A percentile compares a stretch with the other conserved stretches of the same genome.
These are phyloP conservation scores for Dryobota labecula DNA, from an alignment of 2,888 invertebrate genomes.

Conservation along the genomic window DNA sequence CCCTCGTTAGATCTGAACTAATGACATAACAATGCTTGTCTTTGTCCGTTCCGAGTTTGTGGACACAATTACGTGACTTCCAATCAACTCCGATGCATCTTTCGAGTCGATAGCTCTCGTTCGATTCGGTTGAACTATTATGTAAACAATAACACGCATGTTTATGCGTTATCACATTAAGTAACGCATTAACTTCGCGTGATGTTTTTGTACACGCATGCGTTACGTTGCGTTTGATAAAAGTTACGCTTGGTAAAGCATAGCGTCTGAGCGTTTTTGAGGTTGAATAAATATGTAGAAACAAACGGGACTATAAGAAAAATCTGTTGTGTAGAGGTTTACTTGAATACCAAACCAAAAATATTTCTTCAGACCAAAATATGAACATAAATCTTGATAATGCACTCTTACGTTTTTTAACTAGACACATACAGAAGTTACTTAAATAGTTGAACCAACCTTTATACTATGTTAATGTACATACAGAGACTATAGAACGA, in stretches of 20 bases:
- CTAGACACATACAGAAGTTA: background rate
- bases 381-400: slow-evolving; percentile 13
- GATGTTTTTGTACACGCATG: slow-evolving; percentile 38
- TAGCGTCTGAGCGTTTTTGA: slow-evolving; percentile 8
- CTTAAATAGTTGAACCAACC: slow-evolving; percentile 18
- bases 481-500: too few species aligned
- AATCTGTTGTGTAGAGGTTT: background rate
- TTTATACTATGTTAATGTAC: slow-evolving; percentile 31
- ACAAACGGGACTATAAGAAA: background rate
- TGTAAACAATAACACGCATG: slow-evolving; percentile 53
- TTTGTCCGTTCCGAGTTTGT: slow-evolving; percentile 14
- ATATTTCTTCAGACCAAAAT: background rate
- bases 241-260: slow-evolving; percentile 14
- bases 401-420: slow-evolving; percentile 2
- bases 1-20: slow-evolving; percentile 4
- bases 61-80: slow-evolving; percentile 27
- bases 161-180: slow-evolving; percentile 37
- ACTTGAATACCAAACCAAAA: background rate
- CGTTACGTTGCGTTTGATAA: slow-evolving; percentile 19
- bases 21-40: slow-evolving; percentile 4
- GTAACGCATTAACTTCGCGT: slow-evolving; percentile 31
- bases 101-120: slow-evolving; percentile 25
- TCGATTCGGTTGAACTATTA: slow-evolving; percentile 47
- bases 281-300: background rate
- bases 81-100: slow-evolving; percentile 33